Conservation (phyloP, 2,113 vertebrate species). For the Drymodes brunneopygia region DNA sequence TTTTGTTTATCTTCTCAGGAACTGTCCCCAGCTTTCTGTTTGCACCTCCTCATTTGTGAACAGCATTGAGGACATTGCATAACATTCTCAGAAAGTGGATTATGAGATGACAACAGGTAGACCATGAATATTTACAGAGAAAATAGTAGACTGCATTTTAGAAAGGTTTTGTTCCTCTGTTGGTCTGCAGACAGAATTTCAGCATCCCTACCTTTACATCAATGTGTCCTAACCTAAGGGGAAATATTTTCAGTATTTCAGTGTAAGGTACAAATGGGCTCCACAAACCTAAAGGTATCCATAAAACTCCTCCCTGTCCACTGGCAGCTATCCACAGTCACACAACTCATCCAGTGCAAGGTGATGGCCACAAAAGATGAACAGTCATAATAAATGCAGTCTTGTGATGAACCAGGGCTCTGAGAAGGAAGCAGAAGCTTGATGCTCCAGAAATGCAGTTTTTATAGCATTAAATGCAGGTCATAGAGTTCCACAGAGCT, state of each 20-base stretch:
- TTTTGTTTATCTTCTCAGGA: background rate
- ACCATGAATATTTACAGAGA: background rate
- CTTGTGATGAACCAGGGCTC: background rate
- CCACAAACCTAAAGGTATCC: background rate
- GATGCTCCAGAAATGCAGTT: background rate
- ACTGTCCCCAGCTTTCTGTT: background rate
- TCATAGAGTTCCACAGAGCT: background rate
- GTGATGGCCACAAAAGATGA: background rate
- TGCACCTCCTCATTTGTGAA: background rate
- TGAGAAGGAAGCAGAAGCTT: background rate
- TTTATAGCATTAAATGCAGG: background rate
- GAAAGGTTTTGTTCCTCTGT: background rate
- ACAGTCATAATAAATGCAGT: background rate
- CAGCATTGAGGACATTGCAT: background rate
- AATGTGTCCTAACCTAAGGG: background rate
- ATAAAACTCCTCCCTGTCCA: background rate
- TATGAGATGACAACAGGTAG: background rate
- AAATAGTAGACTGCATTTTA: background rate
- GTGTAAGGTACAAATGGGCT: too few species aligned
- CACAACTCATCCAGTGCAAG: accelerated
- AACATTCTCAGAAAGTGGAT: background rate
- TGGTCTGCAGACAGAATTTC: background rate
- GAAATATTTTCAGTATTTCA: background rate
- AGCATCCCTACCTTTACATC: too few species aligned
- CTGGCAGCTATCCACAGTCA: background rate